phyloP scores from a whole-genome alignment of 2,888 invertebrate genomes.

The Melieria picta region DNA sequence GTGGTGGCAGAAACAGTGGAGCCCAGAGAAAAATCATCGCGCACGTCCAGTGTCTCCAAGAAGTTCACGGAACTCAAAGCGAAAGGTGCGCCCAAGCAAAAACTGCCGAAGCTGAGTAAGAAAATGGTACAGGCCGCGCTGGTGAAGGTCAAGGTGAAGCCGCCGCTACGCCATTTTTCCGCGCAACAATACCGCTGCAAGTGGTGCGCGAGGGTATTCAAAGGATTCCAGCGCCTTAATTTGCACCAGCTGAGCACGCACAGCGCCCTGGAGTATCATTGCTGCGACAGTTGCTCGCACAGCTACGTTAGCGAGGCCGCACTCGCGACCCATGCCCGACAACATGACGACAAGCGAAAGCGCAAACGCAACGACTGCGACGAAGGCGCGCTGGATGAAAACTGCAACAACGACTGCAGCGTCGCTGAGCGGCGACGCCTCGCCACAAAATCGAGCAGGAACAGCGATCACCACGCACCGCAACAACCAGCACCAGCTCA shows the following conservation, averaged over 20 bases:
- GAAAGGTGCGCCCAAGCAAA: background rate
- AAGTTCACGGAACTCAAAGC: background rate
- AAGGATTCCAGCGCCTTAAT: slow-evolving; percentile 44
- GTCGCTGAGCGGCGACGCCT: background rate
- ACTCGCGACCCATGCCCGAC: too few species aligned
- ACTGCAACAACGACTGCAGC: background rate
- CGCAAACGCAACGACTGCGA: background rate
- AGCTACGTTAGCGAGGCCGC: background rate
- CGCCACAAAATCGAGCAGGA: background rate
- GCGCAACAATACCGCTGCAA: slow-evolving; percentile 43
- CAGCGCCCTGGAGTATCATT: slow-evolving; percentile 29
- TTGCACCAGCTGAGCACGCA: slow-evolving; percentile 40
- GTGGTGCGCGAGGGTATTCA: slow-evolving; percentile 38
- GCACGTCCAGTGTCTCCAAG: background rate
- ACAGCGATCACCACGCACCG: background rate
- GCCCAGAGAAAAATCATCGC: background rate
- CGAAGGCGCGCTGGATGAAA: slow-evolving; percentile 30
- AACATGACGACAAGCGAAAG: slow-evolving; percentile 24
- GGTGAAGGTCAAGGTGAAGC: slow-evolving; percentile 38
- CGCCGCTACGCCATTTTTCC: slow-evolving; percentile 40
- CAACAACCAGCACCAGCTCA: background rate
- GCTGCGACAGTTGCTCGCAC: slow-evolving; percentile 20
- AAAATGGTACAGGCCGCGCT: slow-evolving; percentile 18
- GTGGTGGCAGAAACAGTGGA: background rate
- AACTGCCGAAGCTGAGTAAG: slow-evolving; percentile 19